phyloP scores from a whole-genome alignment of 2,888 invertebrate species.

The Gortyna flavago region DNA sequence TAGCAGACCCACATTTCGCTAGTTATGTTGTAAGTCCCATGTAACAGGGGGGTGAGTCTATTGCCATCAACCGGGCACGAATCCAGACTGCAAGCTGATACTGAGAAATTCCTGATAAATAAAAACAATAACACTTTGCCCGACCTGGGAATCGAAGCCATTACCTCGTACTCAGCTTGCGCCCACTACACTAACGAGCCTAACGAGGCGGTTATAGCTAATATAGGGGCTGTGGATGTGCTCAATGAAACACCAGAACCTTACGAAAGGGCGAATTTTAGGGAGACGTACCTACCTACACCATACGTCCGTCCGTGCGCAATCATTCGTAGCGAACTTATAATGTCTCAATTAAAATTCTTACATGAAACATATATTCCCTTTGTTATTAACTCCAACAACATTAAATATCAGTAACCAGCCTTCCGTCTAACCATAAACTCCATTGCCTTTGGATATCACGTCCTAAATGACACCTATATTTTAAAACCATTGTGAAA shows the following conservation, averaged over 20 bases:
- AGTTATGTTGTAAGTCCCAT: not conserved
- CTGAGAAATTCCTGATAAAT: not conserved
- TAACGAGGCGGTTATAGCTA: not conserved
- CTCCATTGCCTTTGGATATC: not conserved
- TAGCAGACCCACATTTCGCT: not conserved
- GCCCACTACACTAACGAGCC: not conserved
- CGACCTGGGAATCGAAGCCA: not conserved
- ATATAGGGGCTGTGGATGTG: too few species aligned
- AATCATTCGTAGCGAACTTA: too few species aligned
- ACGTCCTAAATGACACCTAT: not conserved
- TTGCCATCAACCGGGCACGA: not conserved
- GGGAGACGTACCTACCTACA: too few species aligned
- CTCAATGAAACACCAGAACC: too few species aligned
- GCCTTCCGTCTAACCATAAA: not conserved
- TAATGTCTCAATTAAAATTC: not conserved
- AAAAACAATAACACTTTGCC: too few species aligned
- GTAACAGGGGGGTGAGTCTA: not conserved
- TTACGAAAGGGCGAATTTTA: too few species aligned
- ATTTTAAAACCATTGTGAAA: constrained; percentile 69
- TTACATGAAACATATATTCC: not conserved
- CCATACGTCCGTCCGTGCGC: too few species aligned
- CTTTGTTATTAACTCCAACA: not conserved
- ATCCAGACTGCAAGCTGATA: not conserved
- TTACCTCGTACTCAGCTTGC: not conserved
- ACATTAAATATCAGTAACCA: not conserved